Base-by-base conservation (phyloP, 2,888 invertebrate genomes). In the Andrena dorsata region DNA sequence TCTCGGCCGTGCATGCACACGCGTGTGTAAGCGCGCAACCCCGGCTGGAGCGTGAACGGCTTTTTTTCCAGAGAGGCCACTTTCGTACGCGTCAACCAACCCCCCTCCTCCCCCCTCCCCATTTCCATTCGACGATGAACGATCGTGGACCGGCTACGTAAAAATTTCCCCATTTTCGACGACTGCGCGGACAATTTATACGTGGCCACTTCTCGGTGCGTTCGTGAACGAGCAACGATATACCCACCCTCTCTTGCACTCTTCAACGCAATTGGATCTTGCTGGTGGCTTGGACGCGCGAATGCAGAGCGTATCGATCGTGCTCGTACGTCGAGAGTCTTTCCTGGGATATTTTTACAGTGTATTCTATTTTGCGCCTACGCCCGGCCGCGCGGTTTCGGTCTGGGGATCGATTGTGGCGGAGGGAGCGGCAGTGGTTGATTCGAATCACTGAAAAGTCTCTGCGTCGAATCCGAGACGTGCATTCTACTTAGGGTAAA, bases 1-100 rank as follows among this genome's bases (percentile, higher is more conserved):
- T 93, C 93, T 92, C 91, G 80, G 56, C 72, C 78, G 75, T 80
- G 85, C 87, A 86, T 89, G 86, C 88, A 85, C 82, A 78, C 80
- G 78, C 63, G 76, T 74, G 51, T 16, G 41, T 41, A 41, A 41
- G 16, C 73, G 63, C 63, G 64, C 65, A 63, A 61, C 56, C 41
- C 56, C 13, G 53, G 28, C 53, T 8, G 16, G 81, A 66, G 66
- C 84, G 84, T 64, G 82, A 82, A 86, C 78, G 80, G 41, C 58
- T 13, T 68, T 63, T 76, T 80, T 84, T 78, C 65, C 56, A 53
- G 58, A 47, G 56, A 20, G 66, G 51, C 76, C 87, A 84, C 85
- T 86, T 86, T 85, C 79, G 71, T 80, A 83, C 80, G 75, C 74
- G 53, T 28, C 73, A 58, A n/a, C 70, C 47, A 6, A 47, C 70